Percentiles rank a stretch among this genome's conserved stretches.
These are phyloP conservation scores for Melanostoma mellinum DNA, from an alignment of 2,888 invertebrate genomes.

Conservation along the genomic window DNA sequence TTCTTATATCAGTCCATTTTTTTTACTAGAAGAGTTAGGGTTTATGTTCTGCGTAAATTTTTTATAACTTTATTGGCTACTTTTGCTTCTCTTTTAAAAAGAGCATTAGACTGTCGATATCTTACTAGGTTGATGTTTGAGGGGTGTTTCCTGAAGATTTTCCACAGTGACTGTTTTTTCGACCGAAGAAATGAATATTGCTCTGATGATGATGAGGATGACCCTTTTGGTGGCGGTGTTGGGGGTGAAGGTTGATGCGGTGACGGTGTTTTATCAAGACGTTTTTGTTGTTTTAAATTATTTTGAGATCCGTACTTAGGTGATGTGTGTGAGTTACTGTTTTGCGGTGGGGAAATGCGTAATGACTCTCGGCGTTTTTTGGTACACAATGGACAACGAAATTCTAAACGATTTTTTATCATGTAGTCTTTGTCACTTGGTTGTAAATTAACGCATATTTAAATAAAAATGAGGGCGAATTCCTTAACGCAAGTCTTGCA, in stretches of 20 bases:
- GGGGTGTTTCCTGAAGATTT: too few species aligned
- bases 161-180: too few species aligned
- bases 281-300: not conserved
- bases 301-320: not conserved
- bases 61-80: too few species aligned
- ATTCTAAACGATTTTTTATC: conserved; percentile 3
- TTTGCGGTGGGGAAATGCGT: not conserved
- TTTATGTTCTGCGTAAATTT: too few species aligned
- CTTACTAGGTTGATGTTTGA: too few species aligned
- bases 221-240: not conserved
- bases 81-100: too few species aligned
- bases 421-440: conserved; percentile 11
- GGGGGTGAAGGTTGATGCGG: not conserved
- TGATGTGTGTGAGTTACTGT: not conserved
- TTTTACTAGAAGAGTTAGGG: too few species aligned
- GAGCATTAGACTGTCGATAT: too few species aligned
- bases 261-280: not conserved
- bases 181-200: too few species aligned
- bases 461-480: too few species aligned
- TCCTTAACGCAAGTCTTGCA: too few species aligned
- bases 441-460: conserved; percentile 21
- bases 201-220: conserved; percentile 2
- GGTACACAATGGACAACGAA: conserved; percentile 6
- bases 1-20: too few species aligned
- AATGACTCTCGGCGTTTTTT: conserved; percentile 11